Percentiles rank a stretch among this genome's conserved stretches.
These are phyloP conservation scores for Hyla sarda DNA, from an alignment of 2,113 vertebrate species.

Conservation along the genomic window DNA sequence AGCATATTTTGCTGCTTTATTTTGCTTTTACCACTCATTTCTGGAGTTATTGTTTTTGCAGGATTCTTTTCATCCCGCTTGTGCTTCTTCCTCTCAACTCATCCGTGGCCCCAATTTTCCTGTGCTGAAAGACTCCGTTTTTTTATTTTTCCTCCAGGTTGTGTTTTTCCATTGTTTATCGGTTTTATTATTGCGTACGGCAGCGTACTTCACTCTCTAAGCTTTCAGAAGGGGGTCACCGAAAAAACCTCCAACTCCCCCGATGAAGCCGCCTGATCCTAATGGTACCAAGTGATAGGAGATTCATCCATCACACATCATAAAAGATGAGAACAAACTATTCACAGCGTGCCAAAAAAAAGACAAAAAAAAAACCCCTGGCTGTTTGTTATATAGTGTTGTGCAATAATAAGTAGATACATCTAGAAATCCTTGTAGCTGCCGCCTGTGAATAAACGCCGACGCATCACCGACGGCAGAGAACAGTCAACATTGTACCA, in stretches of 20 bases:
- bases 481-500: neutral
- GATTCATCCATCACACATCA: neutral
- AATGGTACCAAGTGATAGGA: neutral
- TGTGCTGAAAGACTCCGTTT: conserved; percentile 15
- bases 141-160: neutral
- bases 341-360: neutral
- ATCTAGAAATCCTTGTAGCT: neutral
- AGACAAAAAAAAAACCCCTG: neutral
- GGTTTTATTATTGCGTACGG: neutral
- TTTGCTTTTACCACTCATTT: neutral
- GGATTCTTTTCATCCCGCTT: neutral
- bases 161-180: conserved; percentile 24
- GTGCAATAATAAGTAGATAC: neutral
- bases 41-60: neutral
- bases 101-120: neutral
- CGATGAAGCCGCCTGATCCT: neutral
- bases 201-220: neutral
- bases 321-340: conserved; percentile 15
- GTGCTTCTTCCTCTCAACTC: neutral
- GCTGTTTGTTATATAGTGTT: neutral
- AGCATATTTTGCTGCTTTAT: neutral
- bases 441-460: neutral
- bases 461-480: too few relatives aligned
- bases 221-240: neutral
- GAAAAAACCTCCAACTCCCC: neutral